Evolutionary conservation across 1,140 invertebrate genomes (phyloP), one percentile per base, ranked within the genome.

Genomic region (Sycobia sp.): DNA sequence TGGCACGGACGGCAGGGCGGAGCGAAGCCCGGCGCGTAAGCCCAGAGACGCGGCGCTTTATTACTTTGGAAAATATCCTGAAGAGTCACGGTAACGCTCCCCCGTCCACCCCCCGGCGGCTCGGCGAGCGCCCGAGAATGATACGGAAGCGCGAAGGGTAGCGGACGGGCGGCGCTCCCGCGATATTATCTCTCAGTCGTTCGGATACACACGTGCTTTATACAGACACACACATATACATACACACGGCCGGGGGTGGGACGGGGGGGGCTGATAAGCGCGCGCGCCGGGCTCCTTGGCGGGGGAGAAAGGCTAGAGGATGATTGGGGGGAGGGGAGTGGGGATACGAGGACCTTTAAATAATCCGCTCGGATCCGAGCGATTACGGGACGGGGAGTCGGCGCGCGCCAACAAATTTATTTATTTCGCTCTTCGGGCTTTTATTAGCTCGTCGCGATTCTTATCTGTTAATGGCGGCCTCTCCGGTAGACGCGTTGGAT

Each of bases 1-100:
- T 7, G 29, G 29, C n/a, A n/a, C n/a, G n/a, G n/a, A n/a, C n/a
- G 29, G 29, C 5, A 32, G 29, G 5, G 5, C 29, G 4, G 5
- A 46, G 34, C 56, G 56, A 67, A 62, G 59, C 50, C 23, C n/a
- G n/a, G 13, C 20, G 34, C 22, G 47, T 34, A 57, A 57, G 55
- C 18, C 41, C 29, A 4, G 43, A 4, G 5, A 4, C 29, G 27
- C 11, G 34, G 49, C 43, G 59, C 51, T 62, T 62, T 62, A 62
- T 62, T 62, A 47, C 50, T 55, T 55, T 20, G 39, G 50, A 39
- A 55, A 62, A 49, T 55, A 38, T 62, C 34, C 51, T 18, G 50
- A 62, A 62, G 60, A 62, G 60, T 62, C 51, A 55, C 55, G 60
- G 60, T 62, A 62, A 56, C 44, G 43, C n/a, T n/a, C n/a, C n/a